These are phyloP conservation scores for Penaeus japonicus DNA, from an alignment of 1,140 invertebrate genomes.

Conservation along the genomic window DNA sequence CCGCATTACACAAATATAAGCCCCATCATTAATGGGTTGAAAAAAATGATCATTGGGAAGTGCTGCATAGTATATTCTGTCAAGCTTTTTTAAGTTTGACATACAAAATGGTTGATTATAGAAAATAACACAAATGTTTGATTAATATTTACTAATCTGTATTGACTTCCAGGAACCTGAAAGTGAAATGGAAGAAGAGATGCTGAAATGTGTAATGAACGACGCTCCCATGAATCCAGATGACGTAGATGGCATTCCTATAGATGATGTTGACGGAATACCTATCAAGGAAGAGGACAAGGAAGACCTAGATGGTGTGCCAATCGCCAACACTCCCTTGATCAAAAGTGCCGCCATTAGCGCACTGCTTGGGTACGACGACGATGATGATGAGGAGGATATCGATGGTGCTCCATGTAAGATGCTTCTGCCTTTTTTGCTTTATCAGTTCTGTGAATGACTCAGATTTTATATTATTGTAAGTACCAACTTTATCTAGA, in stretches of 20 bases:
- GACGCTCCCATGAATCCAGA: conserved; percentile 60
- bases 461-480: background rate
- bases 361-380: conserved; percentile 55
- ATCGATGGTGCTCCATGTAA: conserved; percentile 80
- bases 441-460: background rate
- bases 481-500: background rate
- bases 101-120: background rate
- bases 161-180: background rate
- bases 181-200: background rate
- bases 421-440: conserved; percentile 53
- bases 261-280: conserved; percentile 75
- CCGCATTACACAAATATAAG: too few species aligned
- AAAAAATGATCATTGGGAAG: too few species aligned
- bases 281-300: conserved; percentile 85
- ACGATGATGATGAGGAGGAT: conserved; percentile 67
- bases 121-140: background rate
- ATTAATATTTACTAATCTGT: too few species aligned
- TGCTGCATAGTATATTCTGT: background rate
- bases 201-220: background rate
- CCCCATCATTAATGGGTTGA: too few species aligned
- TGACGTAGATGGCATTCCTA: conserved; percentile 75
- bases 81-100: background rate
- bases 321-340: conserved; percentile 44
- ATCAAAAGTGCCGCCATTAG: conserved; percentile 59
- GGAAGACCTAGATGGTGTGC: conserved; percentile 60